These are phyloP conservation scores for Hecatera dysodea DNA, from an alignment of 2,888 invertebrate species.

Conservation along the genomic window DNA sequence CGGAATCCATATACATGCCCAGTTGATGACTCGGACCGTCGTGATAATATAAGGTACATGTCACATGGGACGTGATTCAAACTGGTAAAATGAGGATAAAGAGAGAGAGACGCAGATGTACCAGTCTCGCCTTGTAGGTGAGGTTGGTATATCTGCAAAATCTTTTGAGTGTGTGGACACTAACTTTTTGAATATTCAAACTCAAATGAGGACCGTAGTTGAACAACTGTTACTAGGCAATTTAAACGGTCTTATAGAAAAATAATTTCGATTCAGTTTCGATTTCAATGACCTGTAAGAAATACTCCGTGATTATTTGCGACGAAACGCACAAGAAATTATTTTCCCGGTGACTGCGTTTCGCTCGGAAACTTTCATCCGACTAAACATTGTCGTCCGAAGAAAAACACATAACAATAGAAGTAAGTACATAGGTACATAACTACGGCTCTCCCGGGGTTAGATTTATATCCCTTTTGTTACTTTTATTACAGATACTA, in stretches of 20 bases:
- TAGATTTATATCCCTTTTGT: conserved; percentile 72
- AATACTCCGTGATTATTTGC: conserved; percentile 43
- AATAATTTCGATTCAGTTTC: conserved; percentile 15
- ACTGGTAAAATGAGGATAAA: no score
- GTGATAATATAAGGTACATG: no score
- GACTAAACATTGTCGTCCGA: conserved; percentile 51
- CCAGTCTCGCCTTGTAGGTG: no score
- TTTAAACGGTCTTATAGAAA: conserved; percentile 3
- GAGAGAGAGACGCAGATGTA: no score
- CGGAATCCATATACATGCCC: no score
- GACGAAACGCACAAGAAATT: conserved; percentile 49
- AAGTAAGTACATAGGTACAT: conserved; percentile 49
- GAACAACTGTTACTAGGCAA: background rate
- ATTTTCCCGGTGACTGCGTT: conserved; percentile 41
- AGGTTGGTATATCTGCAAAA: no score
- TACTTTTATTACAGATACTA: conserved; percentile 71
- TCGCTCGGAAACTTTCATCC: conserved; percentile 39
- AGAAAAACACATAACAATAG: conserved; percentile 61
- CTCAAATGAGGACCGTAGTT: background rate
- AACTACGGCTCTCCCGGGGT: conserved; percentile 54
- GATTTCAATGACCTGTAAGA: conserved; percentile 38
- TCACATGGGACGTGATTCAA: no score
- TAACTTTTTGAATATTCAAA: background rate
- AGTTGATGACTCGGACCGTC: background rate
- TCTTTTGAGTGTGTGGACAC: background rate